Conservation (phyloP, 2,888 invertebrate genomes). For the Drosophila neutralis region DNA sequence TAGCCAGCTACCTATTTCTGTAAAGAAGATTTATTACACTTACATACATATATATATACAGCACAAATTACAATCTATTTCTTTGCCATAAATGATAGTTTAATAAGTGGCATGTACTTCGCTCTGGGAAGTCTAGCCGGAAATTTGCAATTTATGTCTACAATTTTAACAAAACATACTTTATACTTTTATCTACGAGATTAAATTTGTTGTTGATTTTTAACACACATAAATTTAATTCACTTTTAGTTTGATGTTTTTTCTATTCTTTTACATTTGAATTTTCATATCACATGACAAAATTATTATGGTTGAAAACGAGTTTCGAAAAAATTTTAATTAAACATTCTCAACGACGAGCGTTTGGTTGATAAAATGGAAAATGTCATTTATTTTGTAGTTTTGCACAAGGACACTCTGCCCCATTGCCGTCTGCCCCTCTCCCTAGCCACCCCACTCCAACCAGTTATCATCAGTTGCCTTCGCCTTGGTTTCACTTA, state of each 20-base stretch:
- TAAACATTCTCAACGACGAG: slow-evolving; percentile 52
- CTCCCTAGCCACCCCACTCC: not conserved
- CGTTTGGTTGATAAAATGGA: slow-evolving; percentile 1
- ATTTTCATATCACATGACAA: slow-evolving; percentile 37
- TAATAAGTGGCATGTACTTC: not conserved
- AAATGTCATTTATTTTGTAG: slow-evolving; percentile 66
- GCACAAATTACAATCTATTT: not conserved
- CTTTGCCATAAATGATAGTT: not conserved
- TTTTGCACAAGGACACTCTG: slow-evolving; percentile 45
- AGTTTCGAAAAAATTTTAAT: slow-evolving; percentile 56
- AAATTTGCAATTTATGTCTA: not conserved
- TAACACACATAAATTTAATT: not conserved
- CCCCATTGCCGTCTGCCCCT: not conserved
- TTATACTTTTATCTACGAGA: not conserved
- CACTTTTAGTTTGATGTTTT: slow-evolving; percentile 5
- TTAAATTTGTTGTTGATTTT: not conserved
- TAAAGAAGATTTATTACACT: not conserved
- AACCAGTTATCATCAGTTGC: slow-evolving; percentile 21
- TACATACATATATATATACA: not conserved
- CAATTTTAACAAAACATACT: not conserved
- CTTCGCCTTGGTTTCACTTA: slow-evolving; percentile 38
- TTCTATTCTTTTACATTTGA: slow-evolving; percentile 29
- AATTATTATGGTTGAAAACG: slow-evolving; percentile 35
- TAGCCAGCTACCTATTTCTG: not conserved
- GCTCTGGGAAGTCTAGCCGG: not conserved